A percentile compares a stretch with the other conserved stretches of the same genome.
These are phyloP conservation scores for Macaria notata DNA, from an alignment of 2,888 invertebrate genomes.

Conservation along the genomic window DNA sequence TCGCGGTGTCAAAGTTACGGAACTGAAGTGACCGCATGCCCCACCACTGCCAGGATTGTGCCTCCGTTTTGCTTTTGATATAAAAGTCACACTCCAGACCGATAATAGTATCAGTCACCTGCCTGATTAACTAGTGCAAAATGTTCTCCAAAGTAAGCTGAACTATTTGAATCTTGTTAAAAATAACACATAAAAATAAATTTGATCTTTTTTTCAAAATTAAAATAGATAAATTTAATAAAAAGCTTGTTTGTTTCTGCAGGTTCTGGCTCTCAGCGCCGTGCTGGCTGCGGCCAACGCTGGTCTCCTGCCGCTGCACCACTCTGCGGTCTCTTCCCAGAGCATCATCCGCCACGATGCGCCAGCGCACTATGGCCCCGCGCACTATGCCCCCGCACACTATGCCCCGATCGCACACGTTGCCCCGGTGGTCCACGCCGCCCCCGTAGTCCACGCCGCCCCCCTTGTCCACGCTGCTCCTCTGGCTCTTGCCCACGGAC, in stretches of 20 bases:
- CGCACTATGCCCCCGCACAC: slow-evolving; percentile 59
- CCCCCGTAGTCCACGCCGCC: slow-evolving; percentile 53
- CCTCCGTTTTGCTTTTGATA: slow-evolving; percentile 79
- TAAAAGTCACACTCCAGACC: slow-evolving; percentile 72
- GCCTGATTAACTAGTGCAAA: slow-evolving; percentile 76
- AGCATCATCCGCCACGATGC: slow-evolving; percentile 75
- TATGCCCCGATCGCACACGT: slow-evolving; percentile 60
- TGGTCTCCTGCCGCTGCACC: slow-evolving; percentile 75
- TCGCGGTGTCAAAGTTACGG: slow-evolving; percentile 81
- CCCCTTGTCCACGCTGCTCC: slow-evolving; percentile 55
- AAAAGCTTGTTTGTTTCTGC: slow-evolving; percentile 24
- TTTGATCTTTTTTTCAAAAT: slow-evolving; percentile 3
- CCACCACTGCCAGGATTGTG: slow-evolving; percentile 67
- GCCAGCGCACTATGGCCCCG: slow-evolving; percentile 61
- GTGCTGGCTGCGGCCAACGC: slow-evolving; percentile 79
- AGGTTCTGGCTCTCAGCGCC: slow-evolving; percentile 74
- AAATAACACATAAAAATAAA: slow-evolving; percentile 20
- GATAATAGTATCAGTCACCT: slow-evolving; percentile 80
- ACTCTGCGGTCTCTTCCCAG: slow-evolving; percentile 76
- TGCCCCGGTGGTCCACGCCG: slow-evolving; percentile 54
- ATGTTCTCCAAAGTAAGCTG: slow-evolving; percentile 80
- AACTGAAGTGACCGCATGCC: slow-evolving; percentile 75
- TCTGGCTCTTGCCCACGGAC: slow-evolving; percentile 54
- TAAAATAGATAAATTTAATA: slow-evolving; percentile 1
- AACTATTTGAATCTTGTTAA: not conserved